Base-by-base conservation (phyloP, 2,888 invertebrate species). In the Lochmaea crataegi region DNA sequence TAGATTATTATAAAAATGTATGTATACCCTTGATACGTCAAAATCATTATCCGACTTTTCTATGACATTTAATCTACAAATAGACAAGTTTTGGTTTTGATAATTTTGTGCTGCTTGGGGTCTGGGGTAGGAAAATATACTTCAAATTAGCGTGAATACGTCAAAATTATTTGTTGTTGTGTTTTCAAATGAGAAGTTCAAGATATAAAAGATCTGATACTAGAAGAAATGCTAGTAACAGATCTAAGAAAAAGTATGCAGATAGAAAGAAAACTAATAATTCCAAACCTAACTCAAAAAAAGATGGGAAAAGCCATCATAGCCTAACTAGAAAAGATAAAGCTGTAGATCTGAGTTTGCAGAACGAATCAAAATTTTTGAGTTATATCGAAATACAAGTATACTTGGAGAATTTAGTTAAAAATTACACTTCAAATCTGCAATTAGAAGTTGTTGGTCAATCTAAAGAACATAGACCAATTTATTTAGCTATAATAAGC, bases 381-480 rank as follows among this genome's bases (percentile, higher is more conserved):
- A 51, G 51, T 42, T 63, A 69, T 18, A 51, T 41, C 4, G 51
- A 69, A 53, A 63, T 69, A 14, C 16, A 61, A 11, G 11, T 3
- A 9, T 42, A 53, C 22, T 63, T 69, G 14, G 22, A 53, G 9
- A 18, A 32, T 14, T 16, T 69, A n/a, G 48, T 16, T 6, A 16
- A 51, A 63, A 18, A 18, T 0, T 63, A 63, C 14, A 32, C 22
- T n/a, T n/a, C 61, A 18, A 63, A 69, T 63, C 42, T 69, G 14
- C 51, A 69, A 53, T 22, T 69, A 53, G 32, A 57, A 63, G 32
- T 63, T 32, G 26, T 69, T 22, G 69, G 69, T 7, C 16, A 51
- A 41, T 69, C 69, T n/a, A 61, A 63, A 53, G 69, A 51, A 53
- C 53, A 63, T 12, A 58, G 63, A n/a, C 70, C 70, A 2, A 70